Percentiles rank a stretch among this genome's conserved stretches.
Conservation (phyloP, 30 jellyfish, hydroid and myxozoan genomes). For the Aurelia coerulea region DNA sequence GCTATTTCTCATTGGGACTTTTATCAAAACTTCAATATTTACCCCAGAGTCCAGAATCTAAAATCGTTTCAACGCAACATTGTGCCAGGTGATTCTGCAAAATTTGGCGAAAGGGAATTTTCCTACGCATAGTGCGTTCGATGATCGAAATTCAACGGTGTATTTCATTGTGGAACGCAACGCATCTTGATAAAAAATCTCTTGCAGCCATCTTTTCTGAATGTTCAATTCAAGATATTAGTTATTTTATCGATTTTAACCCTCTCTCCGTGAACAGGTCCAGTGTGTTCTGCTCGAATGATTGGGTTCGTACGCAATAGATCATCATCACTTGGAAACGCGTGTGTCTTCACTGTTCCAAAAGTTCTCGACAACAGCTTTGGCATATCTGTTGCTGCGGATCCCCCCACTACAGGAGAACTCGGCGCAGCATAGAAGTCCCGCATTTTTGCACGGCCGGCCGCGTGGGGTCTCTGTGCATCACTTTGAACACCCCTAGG, state of each 20-base stretch:
- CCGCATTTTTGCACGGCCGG: constrained; percentile 48
- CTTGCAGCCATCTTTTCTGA: no score
- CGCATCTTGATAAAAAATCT: no score
- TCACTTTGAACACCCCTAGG: not conserved
- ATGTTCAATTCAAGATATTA: no score
- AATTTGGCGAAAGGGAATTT: no score
- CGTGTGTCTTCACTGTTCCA: constrained; percentile 23
- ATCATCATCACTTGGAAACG: constrained; percentile 89
- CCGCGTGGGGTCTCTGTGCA: not conserved
- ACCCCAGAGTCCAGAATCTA: no score
- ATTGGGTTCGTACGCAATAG: constrained; percentile 77
- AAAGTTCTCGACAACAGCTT: not conserved
- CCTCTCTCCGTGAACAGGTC: constrained; percentile 48
- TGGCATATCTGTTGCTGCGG: constrained; percentile 3
- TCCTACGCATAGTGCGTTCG: no score
- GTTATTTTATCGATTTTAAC: constrained; percentile 47
- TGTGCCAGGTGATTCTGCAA: no score
- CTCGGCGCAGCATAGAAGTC: not conserved
- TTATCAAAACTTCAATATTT: no score
- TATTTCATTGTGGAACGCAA: no score
- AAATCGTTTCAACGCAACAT: no score
- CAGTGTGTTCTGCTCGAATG: constrained; percentile 30
- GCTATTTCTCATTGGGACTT: no score
- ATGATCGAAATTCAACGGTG: no score
- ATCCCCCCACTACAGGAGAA: not conserved